These are phyloP conservation scores for Entomyzon cyanotis DNA, from an alignment of 2,113 vertebrate species.

Conservation along the genomic window DNA sequence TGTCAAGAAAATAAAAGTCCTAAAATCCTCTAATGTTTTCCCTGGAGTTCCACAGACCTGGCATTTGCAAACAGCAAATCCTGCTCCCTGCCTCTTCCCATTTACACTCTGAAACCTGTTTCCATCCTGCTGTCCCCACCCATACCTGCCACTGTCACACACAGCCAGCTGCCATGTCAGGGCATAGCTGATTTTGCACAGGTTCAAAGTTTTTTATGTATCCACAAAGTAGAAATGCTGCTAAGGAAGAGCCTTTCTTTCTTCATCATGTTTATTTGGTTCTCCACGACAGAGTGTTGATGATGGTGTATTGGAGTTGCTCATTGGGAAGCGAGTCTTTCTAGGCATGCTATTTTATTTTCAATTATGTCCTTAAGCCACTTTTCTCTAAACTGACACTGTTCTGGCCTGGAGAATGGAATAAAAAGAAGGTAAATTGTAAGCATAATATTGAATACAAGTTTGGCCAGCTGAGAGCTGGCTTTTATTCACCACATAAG, in stretches of 20 bases:
- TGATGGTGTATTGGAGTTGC: background rate
- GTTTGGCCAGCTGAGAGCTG: background rate
- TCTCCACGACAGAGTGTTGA: background rate
- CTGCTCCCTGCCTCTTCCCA: background rate
- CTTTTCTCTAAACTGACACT: constrained; percentile 64
- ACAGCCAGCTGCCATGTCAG: background rate
- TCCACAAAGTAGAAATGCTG: background rate
- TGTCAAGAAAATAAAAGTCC: constrained; percentile 10
- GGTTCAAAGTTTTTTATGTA: background rate
- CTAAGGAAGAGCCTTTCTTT: background rate
- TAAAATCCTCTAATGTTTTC: background rate
- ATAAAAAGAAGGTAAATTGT: background rate
- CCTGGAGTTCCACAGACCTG: background rate
- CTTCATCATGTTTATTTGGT: background rate
- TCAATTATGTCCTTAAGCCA: constrained; percentile 71
- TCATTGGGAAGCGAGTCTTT: background rate
- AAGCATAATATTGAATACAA: background rate
- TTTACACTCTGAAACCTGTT: background rate
- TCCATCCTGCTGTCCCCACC: background rate
- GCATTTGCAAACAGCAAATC: background rate
- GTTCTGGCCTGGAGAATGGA: constrained; percentile 64
- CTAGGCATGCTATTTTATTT: constrained; percentile 58
- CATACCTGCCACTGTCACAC: background rate
- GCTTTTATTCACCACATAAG: background rate
- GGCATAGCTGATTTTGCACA: background rate